These are phyloP conservation scores for Homalodisca vitripennis DNA, from an alignment of 1,140 invertebrate species.

Conservation along the genomic window DNA sequence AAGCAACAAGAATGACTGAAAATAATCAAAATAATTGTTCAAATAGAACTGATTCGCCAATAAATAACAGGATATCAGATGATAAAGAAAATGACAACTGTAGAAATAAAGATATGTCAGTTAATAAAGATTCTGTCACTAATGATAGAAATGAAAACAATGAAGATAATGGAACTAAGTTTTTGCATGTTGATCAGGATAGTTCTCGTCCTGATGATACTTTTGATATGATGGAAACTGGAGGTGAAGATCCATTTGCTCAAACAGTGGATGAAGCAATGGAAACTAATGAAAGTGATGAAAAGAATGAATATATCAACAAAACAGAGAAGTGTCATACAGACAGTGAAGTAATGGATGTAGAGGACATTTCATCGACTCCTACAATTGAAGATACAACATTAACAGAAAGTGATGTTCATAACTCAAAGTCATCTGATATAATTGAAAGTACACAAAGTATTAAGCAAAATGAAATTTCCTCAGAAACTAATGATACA, in stretches of 20 bases:
- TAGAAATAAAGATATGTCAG: slow-evolving; percentile 24
- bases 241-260: slow-evolving; percentile 28
- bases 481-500: neutral
- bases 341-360: neutral
- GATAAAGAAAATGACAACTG: neutral
- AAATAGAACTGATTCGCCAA: neutral
- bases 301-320: neutral
- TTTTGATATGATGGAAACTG: slow-evolving; percentile 15
- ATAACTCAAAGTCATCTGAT: neutral
- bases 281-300: neutral
- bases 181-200: slow-evolving; percentile 29
- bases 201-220: slow-evolving; percentile 24
- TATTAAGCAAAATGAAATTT: neutral
- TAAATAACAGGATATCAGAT: neutral
- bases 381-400: neutral
- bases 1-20: neutral
- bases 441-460: neutral
- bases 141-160: slow-evolving; percentile 23
- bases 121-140: slow-evolving; percentile 25
- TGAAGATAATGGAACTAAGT: slow-evolving; percentile 31
- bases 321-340: neutral
- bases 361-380: neutral
- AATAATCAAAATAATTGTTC: neutral
- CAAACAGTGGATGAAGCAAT: slow-evolving; percentile 10
- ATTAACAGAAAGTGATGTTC: neutral